Evolutionary conservation across 2,113 vertebrate genomes (phyloP).

Genomic region (Meriones unguiculatus): DNA sequence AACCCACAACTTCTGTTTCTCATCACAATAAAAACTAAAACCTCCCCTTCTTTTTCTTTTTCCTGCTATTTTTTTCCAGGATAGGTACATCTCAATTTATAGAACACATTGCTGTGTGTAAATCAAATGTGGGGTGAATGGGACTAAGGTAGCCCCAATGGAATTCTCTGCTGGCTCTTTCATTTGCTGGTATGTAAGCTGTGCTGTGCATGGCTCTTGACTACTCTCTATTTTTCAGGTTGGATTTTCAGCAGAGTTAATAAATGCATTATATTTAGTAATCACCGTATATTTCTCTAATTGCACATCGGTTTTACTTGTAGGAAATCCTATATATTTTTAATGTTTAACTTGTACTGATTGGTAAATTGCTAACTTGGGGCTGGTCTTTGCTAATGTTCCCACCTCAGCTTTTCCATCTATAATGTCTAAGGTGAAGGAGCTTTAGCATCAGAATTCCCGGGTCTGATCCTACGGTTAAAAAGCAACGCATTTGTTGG

Average conservation of each 20-base stretch:
- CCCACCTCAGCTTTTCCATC: conserved; percentile 31
- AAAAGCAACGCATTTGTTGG: background rate
- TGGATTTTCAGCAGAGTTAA: conserved; percentile 29
- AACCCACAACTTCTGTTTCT: conserved; percentile 77
- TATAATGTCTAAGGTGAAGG: background rate
- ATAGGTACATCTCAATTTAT: conserved; percentile 34
- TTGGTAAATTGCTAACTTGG: background rate
- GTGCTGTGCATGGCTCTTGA: background rate
- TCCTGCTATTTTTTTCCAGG: conserved; percentile 70
- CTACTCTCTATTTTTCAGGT: conserved; percentile 15
- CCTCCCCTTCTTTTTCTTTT: conserved; percentile 28
- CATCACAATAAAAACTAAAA: conserved; percentile 72
- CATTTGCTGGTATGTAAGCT: background rate
- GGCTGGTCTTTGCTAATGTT: background rate
- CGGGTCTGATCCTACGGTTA: background rate
- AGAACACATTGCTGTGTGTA: background rate
- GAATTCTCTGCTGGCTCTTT: background rate
- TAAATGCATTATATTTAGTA: background rate
- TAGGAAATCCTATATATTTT: background rate
- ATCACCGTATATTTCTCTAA: background rate
- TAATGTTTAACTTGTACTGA: background rate
- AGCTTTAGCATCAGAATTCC: conserved; percentile 5
- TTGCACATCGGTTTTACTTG: conserved; percentile 4
- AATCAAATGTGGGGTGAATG: conserved; percentile 32
- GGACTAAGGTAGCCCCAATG: background rate